These are phyloP conservation scores for Oophaga pumilio DNA, from an alignment of 2,113 vertebrate species.

Conservation along the genomic window DNA sequence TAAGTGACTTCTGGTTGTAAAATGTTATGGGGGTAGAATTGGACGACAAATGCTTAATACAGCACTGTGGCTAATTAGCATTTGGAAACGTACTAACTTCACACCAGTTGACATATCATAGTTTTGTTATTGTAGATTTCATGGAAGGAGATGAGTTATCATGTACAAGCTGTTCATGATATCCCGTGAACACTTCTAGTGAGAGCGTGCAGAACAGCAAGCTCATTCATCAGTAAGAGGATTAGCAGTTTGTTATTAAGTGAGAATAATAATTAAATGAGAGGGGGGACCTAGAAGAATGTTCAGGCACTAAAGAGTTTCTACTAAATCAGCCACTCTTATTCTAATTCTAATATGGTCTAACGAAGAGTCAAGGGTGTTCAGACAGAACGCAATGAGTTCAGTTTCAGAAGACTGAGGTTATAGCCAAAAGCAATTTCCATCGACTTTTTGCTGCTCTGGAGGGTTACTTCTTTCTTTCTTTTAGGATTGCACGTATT, in stretches of 20 bases:
- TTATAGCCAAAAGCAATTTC: not conserved
- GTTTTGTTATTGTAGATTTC: constrained; percentile 20
- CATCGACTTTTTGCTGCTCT: not conserved
- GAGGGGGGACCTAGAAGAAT: not conserved
- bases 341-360: not conserved
- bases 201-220: constrained; percentile 12
- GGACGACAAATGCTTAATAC: not conserved
- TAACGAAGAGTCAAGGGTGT: not conserved
- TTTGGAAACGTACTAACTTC: constrained; percentile 29
- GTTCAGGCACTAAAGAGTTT: not conserved
- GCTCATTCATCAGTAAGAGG: not conserved
- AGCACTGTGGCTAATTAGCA: constrained; percentile 44
- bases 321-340: not conserved
- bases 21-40: not conserved
- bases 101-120: constrained; percentile 32
- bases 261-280: constrained; percentile 21
- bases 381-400: not conserved
- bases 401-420: not conserved
- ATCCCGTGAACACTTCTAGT: constrained; percentile 19
- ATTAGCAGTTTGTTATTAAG: constrained; percentile 18
- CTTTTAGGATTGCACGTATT: not conserved
- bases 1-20: constrained; percentile 35
- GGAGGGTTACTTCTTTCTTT: not conserved
- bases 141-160: constrained; percentile 23
- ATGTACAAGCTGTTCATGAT: constrained; percentile 42